Evolutionary conservation across 2,888 invertebrate genomes (phyloP), one percentile per base, ranked within the genome.

Genomic region (Tetranychus truncatus): DNA sequence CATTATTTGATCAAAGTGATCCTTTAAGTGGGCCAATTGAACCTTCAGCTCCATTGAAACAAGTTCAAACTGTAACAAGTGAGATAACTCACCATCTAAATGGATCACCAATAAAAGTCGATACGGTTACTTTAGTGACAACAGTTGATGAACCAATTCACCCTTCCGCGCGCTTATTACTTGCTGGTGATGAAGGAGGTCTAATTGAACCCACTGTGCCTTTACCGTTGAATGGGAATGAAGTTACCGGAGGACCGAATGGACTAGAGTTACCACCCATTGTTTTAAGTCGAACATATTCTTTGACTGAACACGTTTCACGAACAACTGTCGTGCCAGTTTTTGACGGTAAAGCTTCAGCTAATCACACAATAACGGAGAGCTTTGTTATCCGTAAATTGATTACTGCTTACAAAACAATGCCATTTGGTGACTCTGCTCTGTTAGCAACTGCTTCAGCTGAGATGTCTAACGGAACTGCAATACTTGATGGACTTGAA

Each of bases 261-360:
- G 55, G 55, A 15, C 15, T 55, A 55, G 79, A 78, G 65, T 92
- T 92, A 0, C 91, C 92, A 18, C 91, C 91, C 0, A 83, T 94
- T 74, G 78, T 80, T 2, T 85, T 91, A 71, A 92, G 91, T 0
- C 92, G 94, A 84, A 92, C 92, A 4, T 94, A 92, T 84, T 92
- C 92, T 80, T 92, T 93, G 6, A 92, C 92, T 0, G 91, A 93
- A 82, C 87, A 89, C 11, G 88, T 92, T 85, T 84, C 92, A 21
- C 92, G 92, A 83, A 94, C 94, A 1, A 92, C 93, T 81, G 88
- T 94, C 77, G 84, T 94, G 74, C 94, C 94, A 0, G 88, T 93
- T 1, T 86, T 92, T 66, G 87, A 87, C 78, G 88, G 88, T 77
- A 87, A 87, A 20, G 88, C 88, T 77, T 87, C 91, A 79, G 91